Percentiles rank a stretch among this genome's conserved stretches.
phyloP scores from a whole-genome alignment of 2,888 invertebrate species.

The Drosophila macrospina region DNA sequence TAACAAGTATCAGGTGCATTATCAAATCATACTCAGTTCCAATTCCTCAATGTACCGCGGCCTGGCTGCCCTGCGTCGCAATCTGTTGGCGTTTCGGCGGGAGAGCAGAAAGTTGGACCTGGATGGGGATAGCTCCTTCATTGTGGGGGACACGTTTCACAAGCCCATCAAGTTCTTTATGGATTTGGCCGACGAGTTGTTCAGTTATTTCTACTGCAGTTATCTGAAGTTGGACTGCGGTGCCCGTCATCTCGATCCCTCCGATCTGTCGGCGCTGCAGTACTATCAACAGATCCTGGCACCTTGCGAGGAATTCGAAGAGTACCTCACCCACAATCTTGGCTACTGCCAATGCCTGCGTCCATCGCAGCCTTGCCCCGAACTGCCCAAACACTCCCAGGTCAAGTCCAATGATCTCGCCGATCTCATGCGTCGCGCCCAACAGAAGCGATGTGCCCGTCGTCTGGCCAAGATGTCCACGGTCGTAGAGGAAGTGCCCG shows the following conservation, averaged over 20 bases:
- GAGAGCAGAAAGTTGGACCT: conserved; percentile 57
- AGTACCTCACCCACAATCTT: conserved; percentile 71
- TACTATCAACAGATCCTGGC: conserved; percentile 60
- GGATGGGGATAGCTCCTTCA: conserved; percentile 52
- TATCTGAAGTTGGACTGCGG: conserved; percentile 63
- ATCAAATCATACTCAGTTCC: conserved; percentile 58
- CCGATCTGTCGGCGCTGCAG: conserved; percentile 56
- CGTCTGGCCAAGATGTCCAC: conserved; percentile 34
- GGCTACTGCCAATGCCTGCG: conserved; percentile 76
- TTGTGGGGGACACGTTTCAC: conserved; percentile 75
- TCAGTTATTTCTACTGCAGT: conserved; percentile 70
- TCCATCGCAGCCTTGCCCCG: conserved; percentile 22
- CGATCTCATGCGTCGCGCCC: conserved; percentile 29
- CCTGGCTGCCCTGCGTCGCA: conserved; percentile 47
- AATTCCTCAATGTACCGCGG: conserved; percentile 43
- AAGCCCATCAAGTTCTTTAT: conserved; percentile 77
- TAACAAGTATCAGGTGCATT: conserved; percentile 64
- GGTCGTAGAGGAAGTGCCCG: neutral
- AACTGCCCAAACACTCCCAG: fast-evolving
- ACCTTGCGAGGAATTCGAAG: conserved; percentile 75
- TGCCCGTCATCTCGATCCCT: conserved; percentile 69
- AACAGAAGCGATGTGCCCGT: conserved; percentile 39
- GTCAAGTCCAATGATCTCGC: neutral
- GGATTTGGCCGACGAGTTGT: conserved; percentile 73
- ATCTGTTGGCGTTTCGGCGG: conserved; percentile 57